These are phyloP conservation scores for Tringa solitaria DNA, from an alignment of 2,113 vertebrate genomes.

Conservation along the genomic window DNA sequence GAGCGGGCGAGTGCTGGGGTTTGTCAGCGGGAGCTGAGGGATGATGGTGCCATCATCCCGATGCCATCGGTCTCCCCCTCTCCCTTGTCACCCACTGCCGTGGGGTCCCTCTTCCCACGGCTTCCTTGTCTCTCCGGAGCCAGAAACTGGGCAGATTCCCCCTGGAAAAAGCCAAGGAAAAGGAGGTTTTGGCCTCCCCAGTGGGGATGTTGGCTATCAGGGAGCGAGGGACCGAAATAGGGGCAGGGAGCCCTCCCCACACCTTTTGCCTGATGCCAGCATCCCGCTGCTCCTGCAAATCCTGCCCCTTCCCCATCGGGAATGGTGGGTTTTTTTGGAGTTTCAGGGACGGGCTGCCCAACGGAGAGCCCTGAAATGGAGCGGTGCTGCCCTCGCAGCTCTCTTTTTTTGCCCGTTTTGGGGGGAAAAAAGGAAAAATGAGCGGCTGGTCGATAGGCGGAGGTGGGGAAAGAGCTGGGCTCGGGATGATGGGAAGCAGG, in stretches of 20 bases:
- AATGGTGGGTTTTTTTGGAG: neutral
- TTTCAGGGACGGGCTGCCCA: neutral
- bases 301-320: neutral
- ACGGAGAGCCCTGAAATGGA: neutral
- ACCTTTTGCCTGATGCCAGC: neutral
- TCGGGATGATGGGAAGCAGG: neutral
- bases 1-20: neutral
- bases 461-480: rapidly evolving
- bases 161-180: neutral
- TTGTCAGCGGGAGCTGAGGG: rapidly evolving
- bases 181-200: neutral
- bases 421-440: neutral
- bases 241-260: neutral
- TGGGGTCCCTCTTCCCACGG: rapidly evolving
- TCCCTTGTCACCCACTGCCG: rapidly evolving
- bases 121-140: neutral
- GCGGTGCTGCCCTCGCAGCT: neutral
- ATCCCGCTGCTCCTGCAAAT: rapidly evolving
- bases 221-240: neutral
- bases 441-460: neutral
- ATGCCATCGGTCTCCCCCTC: neutral
- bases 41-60: too few relatives aligned
- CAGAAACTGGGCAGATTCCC: neutral
- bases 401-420: neutral
- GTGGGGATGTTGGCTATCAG: too few relatives aligned